Percentiles rank a stretch among this genome's conserved stretches.
phyloP scores from a whole-genome alignment of 2,888 invertebrate species.

The Tiliacea aurago region DNA sequence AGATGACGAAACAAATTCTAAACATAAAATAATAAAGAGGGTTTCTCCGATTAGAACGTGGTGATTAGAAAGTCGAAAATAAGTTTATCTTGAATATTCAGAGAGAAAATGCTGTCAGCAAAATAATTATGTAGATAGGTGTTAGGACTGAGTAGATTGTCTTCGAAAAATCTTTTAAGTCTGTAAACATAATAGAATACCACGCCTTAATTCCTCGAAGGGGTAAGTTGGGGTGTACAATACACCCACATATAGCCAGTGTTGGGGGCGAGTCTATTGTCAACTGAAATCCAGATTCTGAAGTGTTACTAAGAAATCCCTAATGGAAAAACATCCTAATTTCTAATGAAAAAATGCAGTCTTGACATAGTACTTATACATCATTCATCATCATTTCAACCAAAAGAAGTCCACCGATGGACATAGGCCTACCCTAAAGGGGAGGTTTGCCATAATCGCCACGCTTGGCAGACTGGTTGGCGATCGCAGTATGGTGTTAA shows the following conservation, averaged over 20 bases:
- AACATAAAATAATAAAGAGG: background rate
- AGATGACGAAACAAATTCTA: background rate
- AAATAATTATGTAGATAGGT: background rate
- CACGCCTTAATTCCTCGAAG: background rate
- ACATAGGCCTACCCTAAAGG: too few relatives aligned
- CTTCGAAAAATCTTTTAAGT: background rate
- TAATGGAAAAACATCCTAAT: background rate
- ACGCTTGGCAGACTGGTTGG: too few relatives aligned
- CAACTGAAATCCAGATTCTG: background rate
- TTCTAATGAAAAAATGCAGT: background rate
- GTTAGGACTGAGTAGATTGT: background rate
- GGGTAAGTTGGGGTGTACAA: background rate
- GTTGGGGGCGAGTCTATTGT: background rate
- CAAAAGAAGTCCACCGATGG: too few relatives aligned
- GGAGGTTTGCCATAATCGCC: too few relatives aligned
- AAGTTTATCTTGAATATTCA: slow-evolving; percentile 14
- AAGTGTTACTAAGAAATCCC: background rate
- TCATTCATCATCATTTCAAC: too few relatives aligned
- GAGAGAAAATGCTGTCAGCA: background rate
- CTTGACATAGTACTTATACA: background rate
- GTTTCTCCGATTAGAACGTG: slow-evolving; percentile 23
- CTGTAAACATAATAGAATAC: background rate
- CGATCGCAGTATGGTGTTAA: too few relatives aligned
- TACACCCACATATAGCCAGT: background rate
- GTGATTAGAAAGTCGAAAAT: slow-evolving; percentile 15